These are phyloP conservation scores for Rhagonycha lutea DNA, from an alignment of 2,888 invertebrate genomes.

Conservation along the genomic window DNA sequence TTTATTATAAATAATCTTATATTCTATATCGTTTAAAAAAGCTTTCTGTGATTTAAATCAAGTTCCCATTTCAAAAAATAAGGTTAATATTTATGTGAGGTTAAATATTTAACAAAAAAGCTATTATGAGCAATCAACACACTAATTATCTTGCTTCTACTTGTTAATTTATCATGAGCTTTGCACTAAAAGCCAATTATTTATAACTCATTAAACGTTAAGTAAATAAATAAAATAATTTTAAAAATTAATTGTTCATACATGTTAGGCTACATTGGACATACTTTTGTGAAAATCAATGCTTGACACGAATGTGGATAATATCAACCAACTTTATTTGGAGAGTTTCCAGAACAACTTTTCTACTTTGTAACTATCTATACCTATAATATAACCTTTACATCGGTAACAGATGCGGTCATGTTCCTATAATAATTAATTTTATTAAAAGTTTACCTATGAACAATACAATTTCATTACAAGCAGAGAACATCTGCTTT, in stretches of 20 bases:
- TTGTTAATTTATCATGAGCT: no score
- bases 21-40: no score
- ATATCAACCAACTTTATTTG: constrained; percentile 23
- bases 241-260: not conserved
- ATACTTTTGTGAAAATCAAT: constrained; percentile 20
- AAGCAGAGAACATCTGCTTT: not conserved
- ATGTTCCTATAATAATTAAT: not conserved
- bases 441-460: not conserved
- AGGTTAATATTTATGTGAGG: no score
- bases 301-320: constrained; percentile 28
- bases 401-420: not conserved
- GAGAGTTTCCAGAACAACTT: constrained; percentile 19
- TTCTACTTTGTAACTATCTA: constrained; percentile 12
- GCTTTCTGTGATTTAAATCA: no score
- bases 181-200: no score
- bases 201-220: no score
- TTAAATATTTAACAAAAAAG: no score
- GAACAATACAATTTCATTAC: not conserved
- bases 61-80: no score
- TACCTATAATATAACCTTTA: constrained; percentile 6
- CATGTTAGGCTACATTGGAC: not conserved
- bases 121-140: no score
- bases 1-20: no score
- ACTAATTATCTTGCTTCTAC: no score
- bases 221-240: not conserved